phyloP scores from a whole-genome alignment of 2,113 vertebrate genomes.

The Psilopsiagon aymara region DNA sequence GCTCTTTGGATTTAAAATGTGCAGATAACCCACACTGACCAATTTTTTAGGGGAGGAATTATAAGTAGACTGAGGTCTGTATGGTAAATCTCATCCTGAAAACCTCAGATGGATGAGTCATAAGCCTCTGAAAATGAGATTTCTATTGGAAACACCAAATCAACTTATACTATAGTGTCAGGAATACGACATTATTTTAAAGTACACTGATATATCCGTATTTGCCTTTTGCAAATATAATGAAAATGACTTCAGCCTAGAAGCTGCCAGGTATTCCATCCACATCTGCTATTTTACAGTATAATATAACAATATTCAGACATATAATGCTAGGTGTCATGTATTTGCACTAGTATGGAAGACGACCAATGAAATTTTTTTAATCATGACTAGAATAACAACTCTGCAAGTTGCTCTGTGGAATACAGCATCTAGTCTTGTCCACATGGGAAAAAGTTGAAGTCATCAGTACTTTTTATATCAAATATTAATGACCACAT shows the following conservation, averaged over 20 bases:
- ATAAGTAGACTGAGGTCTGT: background rate
- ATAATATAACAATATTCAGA: background rate
- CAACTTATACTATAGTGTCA: slow-evolving; percentile 53
- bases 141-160: slow-evolving; percentile 54
- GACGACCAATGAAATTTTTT: background rate
- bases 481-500: background rate
- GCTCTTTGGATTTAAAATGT: background rate
- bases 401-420: background rate
- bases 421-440: background rate
- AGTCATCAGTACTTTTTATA: background rate
- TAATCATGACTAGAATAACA: background rate
- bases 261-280: background rate
- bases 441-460: background rate
- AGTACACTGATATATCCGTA: background rate
- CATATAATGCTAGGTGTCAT: background rate
- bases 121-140: slow-evolving; percentile 57
- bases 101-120: slow-evolving; percentile 23
- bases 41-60: background rate
- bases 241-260: slow-evolving; percentile 4
- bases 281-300: background rate
- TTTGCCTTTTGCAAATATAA: slow-evolving; percentile 52
- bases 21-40: background rate
- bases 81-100: slow-evolving; percentile 21
- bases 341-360: background rate
- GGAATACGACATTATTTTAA: slow-evolving; percentile 48